Evolutionary conservation across 2,113 vertebrate genomes (phyloP), one percentile per base, ranked within the genome.

Genomic region (Bolborhynchus lineola): DNA sequence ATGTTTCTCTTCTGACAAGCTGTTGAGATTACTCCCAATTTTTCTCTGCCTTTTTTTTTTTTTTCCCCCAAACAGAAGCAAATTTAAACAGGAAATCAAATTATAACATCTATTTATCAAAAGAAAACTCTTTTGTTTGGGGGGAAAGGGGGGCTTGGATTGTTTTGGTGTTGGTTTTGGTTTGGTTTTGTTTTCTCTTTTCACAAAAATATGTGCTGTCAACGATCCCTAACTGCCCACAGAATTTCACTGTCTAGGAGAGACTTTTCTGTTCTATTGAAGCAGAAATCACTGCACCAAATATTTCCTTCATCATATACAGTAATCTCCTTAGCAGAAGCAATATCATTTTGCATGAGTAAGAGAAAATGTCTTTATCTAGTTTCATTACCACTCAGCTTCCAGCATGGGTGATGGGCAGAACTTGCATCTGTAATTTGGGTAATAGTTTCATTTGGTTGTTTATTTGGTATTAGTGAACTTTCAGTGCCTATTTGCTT

Each of bases 271-370:
- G 41, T 76, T 76, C 33, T 49, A 23, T 9, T 62, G n/a, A 92
- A 82, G 82, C 77, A 97, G 72, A 85, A 81, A 89, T 72, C 82
- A 93, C 39, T 6, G 10, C 57, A 41, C 86, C 81, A 95, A 76
- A 86, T 64, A 93, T 74, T 97, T 93, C 77, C 82, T 83, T 67
- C 70, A 17, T 94, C 70, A 53, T 87, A 79, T 78, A 69, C n/a
- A 82, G 82, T 95, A 97, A 96, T 97, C 95, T 96, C 39, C 76
- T 93, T 86, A 85, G 82, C 83, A 70, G 88, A 93, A 97, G 95
- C 91, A 90, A 96, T 86, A 63, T 33, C 29, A 84, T 95, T 97
- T 96, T 87, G 93, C 69, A 70, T 33, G 62, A 79, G 39, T 91
- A 90, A 81, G 90, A 96, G 84, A 78, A 92, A 96, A 95, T 17